Evolutionary conservation across 2,888 invertebrate genomes (phyloP).

Genomic region (Cephus pulcher): DNA sequence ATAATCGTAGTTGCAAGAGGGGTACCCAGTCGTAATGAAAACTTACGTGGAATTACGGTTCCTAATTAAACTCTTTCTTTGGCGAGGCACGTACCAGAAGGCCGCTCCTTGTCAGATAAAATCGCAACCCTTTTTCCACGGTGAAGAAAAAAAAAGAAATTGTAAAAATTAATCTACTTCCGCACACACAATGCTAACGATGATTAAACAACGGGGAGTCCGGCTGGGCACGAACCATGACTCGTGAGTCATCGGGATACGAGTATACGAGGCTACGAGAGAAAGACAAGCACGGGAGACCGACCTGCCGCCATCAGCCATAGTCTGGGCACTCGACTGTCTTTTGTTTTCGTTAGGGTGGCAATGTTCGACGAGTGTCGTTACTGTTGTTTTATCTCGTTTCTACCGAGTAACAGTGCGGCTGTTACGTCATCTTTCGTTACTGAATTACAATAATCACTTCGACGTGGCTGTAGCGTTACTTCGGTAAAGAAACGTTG

Average conservation of each 20-base stretch:
- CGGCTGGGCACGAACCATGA: conserved; percentile 25
- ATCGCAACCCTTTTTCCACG: conserved; percentile 11
- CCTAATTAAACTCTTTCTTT: conserved; percentile 38
- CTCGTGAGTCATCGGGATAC: conserved; percentile 33
- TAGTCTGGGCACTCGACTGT: background rate
- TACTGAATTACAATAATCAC: background rate
- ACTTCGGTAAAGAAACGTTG: background rate
- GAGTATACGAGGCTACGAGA: background rate
- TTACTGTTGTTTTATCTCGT: background rate
- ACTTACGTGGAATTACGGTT: conserved; percentile 6
- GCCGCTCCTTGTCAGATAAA: background rate
- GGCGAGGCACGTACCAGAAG: conserved; percentile 34
- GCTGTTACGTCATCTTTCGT: background rate
- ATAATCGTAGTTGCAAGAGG: background rate
- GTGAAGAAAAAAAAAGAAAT: conserved; percentile 33
- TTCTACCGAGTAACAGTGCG: background rate
- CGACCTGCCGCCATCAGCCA: background rate
- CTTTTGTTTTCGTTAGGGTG: conserved; percentile 19
- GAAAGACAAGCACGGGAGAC: background rate
- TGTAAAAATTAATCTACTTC: conserved; percentile 21
- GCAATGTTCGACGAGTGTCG: background rate
- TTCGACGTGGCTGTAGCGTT: background rate
- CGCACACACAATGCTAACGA: conserved; percentile 43
- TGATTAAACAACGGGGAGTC: conserved; percentile 47
- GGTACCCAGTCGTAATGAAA: background rate